phyloP scores from a whole-genome alignment of 2,113 vertebrate species.

The Theristicus caerulescens region DNA sequence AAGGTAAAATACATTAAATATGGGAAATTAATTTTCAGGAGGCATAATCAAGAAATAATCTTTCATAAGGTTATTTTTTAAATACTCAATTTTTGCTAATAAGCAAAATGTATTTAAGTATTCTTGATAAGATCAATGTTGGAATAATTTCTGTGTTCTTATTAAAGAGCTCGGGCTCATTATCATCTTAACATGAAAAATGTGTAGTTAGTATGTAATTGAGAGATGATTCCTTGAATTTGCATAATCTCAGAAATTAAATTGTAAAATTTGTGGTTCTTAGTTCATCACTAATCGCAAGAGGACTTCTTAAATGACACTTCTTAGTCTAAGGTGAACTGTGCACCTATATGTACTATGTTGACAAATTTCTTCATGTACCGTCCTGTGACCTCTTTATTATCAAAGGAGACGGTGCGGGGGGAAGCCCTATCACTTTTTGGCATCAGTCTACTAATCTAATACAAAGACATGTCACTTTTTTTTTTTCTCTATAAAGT shows the following conservation, averaged over 20 bases:
- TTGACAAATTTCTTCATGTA: background rate
- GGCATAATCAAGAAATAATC: background rate
- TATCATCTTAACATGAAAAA: background rate
- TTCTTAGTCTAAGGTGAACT: background rate
- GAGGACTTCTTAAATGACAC: background rate
- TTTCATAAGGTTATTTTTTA: background rate
- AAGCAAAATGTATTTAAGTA: background rate
- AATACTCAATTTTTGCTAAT: background rate
- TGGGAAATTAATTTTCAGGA: background rate
- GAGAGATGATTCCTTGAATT: background rate
- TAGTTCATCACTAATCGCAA: background rate
- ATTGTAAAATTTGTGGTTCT: background rate
- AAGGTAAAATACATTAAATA: slow-evolving; percentile 80
- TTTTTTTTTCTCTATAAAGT: background rate
- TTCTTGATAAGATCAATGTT: background rate
- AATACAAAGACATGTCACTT: background rate
- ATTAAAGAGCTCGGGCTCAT: background rate
- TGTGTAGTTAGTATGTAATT: background rate
- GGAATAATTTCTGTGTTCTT: background rate
- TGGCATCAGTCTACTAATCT: background rate
- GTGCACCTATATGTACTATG: background rate
- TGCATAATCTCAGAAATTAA: background rate
- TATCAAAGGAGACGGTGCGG: background rate
- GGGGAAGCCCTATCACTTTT: background rate
- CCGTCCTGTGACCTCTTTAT: background rate